These are phyloP conservation scores for Suncus etruscus DNA, from an alignment of 2,113 vertebrate species.

Conservation along the genomic window DNA sequence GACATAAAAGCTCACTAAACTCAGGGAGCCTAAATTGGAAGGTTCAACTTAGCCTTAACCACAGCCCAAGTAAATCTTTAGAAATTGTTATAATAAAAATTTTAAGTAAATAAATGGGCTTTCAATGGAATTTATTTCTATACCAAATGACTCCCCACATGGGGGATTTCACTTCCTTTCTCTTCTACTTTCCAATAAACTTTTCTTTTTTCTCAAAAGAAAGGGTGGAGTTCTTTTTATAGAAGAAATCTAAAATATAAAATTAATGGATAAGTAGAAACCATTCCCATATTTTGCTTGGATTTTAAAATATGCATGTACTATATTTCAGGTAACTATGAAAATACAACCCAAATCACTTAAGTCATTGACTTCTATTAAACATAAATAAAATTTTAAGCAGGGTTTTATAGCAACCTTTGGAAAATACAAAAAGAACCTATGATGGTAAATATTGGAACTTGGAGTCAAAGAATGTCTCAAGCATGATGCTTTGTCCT, in stretches of 20 bases:
- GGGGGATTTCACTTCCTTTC: too few species aligned
- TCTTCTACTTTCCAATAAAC: too few species aligned
- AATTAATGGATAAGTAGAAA: slow-evolving; percentile 43
- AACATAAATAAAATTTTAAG: background rate
- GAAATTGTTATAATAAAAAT: too few species aligned
- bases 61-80: too few species aligned
- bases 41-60: too few species aligned
- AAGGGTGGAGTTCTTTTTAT: slow-evolving; percentile 4
- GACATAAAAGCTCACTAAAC: too few species aligned
- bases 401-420: background rate
- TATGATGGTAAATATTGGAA: background rate
- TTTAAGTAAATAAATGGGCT: too few species aligned
- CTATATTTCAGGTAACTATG: slow-evolving; percentile 12
- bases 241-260: slow-evolving; percentile 48
- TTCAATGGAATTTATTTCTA: too few species aligned
- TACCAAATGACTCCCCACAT: too few species aligned
- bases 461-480: background rate
- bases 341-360: background rate
- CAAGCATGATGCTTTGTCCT: background rate
- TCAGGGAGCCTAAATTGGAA: too few species aligned
- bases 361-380: slow-evolving; percentile 32
- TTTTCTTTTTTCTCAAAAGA: too few species aligned
- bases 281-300: slow-evolving; percentile 32
- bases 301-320: slow-evolving; percentile 14
- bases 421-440: slow-evolving; percentile 17